Conservation (phyloP, 2,113 vertebrate species). For the Dicrurus megarhynchus region DNA sequence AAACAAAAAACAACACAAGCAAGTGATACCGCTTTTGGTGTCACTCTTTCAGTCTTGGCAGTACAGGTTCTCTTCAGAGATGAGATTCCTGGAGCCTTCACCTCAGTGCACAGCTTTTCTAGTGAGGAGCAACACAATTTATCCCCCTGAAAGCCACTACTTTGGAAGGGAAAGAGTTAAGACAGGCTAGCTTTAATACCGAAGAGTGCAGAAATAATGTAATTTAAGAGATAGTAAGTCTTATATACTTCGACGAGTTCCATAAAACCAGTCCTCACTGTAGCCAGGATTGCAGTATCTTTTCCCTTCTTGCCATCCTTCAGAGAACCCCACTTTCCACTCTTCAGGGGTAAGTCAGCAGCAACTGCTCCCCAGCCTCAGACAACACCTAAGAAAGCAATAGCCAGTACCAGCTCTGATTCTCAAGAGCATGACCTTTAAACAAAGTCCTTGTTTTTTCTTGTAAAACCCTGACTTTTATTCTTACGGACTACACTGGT, state of each 20-base stretch:
- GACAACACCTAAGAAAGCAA: background rate
- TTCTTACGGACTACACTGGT: background rate
- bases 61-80: background rate
- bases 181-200: background rate
- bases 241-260: rapidly evolving
- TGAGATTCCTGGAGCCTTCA: background rate
- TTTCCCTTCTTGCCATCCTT: background rate
- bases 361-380: background rate
- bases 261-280: background rate
- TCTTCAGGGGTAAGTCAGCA: background rate
- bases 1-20: background rate
- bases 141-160: background rate
- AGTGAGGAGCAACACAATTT: background rate
- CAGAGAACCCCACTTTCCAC: background rate
- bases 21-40: background rate
- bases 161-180: background rate
- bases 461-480: background rate
- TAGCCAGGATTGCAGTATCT: background rate
- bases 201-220: background rate
- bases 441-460: background rate
- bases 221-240: background rate
- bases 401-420: background rate
- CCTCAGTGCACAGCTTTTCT: background rate
- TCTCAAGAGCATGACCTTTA: background rate
- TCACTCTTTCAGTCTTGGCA: background rate